These are phyloP conservation scores for Siphamia tubifer DNA, from an alignment of 2,113 vertebrate species.

Conservation along the genomic window DNA sequence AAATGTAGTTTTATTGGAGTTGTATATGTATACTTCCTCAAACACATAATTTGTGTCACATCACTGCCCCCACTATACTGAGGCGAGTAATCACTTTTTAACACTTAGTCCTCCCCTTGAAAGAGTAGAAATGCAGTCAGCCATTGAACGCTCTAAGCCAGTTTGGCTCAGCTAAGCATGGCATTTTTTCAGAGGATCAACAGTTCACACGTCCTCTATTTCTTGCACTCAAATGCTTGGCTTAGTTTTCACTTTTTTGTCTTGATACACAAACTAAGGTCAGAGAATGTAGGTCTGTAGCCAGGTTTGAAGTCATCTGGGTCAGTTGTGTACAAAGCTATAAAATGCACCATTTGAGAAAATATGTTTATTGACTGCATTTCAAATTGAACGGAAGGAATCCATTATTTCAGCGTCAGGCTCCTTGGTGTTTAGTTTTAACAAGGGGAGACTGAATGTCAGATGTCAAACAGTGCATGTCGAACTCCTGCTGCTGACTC, in stretches of 20 bases:
- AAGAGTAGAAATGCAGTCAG: slow-evolving; percentile 38
- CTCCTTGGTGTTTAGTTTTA: slow-evolving; percentile 9
- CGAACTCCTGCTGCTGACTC: slow-evolving; percentile 19
- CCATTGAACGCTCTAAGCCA: slow-evolving; percentile 47
- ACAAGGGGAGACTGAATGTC: slow-evolving; percentile 12
- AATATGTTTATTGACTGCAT: neutral
- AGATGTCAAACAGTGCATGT: slow-evolving; percentile 30
- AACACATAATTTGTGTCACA: slow-evolving; percentile 1
- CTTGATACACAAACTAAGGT: slow-evolving; percentile 12
- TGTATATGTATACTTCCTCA: slow-evolving; percentile 2
- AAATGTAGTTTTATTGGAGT: slow-evolving; percentile 2
- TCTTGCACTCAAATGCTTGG: slow-evolving; percentile 10
- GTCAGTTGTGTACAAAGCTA: neutral
- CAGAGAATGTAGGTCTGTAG: neutral
- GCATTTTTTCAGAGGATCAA: slow-evolving; percentile 25
- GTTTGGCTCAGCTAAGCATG: slow-evolving; percentile 43
- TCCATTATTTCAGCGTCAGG: neutral
- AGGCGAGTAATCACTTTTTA: slow-evolving; percentile 40
- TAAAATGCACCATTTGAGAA: neutral
- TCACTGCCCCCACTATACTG: neutral
- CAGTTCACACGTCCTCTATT: slow-evolving; percentile 12
- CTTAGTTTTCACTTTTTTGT: slow-evolving; percentile 32
- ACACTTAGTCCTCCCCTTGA: slow-evolving; percentile 18
- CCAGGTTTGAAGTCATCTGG: neutral
- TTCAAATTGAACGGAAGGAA: neutral